Percentiles rank a stretch among this genome's conserved stretches.
Evolutionary conservation across 1,140 invertebrate species (phyloP).

Genomic region (Cydia pomonella): DNA sequence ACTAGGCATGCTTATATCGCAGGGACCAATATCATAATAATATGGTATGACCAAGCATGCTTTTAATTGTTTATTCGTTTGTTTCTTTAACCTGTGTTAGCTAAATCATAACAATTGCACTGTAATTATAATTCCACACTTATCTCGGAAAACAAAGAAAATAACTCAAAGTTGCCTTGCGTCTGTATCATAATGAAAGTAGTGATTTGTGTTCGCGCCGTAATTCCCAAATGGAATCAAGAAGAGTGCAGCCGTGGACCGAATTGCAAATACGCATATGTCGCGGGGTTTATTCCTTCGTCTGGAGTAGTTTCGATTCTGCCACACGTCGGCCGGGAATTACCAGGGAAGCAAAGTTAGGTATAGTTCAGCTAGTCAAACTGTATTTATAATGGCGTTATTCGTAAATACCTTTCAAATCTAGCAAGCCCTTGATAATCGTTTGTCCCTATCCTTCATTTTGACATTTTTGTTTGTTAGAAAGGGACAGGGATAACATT

Average conservation of each 20-base stretch:
- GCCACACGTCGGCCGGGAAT: slow-evolving; percentile 8
- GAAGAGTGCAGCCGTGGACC: slow-evolving; percentile 76
- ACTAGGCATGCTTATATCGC: no score
- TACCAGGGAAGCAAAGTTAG: background rate
- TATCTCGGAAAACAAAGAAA: slow-evolving; percentile 31
- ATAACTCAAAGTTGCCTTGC: slow-evolving; percentile 34
- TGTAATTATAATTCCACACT: slow-evolving; percentile 1
- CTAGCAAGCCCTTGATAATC: no score
- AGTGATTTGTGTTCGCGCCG: slow-evolving; percentile 75
- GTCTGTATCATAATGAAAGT: slow-evolving; percentile 68
- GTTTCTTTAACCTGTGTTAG: no score
- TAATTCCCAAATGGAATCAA: slow-evolving; percentile 79
- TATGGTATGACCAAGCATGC: no score
- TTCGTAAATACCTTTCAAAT: no score
- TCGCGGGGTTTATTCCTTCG: slow-evolving; percentile 66
- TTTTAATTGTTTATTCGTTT: no score
- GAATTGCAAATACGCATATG: slow-evolving; percentile 76
- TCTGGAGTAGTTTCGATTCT: background rate
- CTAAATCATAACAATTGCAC: background rate
- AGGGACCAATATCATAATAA: no score
- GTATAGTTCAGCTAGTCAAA: background rate
- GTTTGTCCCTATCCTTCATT: no score
- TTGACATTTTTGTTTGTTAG: no score
- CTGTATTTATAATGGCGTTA: no score
- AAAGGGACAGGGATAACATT: no score